Conservation (phyloP, 1,140 invertebrate genomes). For the Ceratina calcarata region DNA sequence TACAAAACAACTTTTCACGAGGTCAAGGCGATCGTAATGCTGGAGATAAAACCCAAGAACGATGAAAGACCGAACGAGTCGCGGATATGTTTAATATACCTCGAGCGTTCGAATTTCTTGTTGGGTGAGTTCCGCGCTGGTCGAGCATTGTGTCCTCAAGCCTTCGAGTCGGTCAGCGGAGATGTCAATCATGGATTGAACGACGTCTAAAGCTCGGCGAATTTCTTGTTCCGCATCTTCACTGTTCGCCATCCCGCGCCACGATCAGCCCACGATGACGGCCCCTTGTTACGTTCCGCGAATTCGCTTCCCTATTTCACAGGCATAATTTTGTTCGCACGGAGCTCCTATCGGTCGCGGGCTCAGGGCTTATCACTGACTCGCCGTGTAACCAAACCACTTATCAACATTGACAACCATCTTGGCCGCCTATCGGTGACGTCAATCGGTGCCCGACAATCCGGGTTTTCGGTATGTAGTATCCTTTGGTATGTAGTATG, state of each 20-base stretch:
- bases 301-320: constrained; percentile 48
- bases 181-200: constrained; percentile 97
- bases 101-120: constrained; percentile 96
- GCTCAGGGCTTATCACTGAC: constrained; percentile 58
- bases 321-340: constrained; percentile 54
- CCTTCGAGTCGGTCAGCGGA: constrained; percentile 95
- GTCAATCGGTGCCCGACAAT: constrained; percentile 64
- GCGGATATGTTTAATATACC: constrained; percentile 80
- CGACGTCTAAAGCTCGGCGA: constrained; percentile 82
- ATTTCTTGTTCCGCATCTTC: constrained; percentile 82
- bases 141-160: constrained; percentile 94
- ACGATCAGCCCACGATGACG: constrained; percentile 55
- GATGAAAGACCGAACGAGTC: neutral
- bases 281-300: constrained; percentile 63
- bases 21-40: constrained; percentile 16
- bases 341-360: constrained; percentile 11
- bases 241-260: constrained; percentile 78
- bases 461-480: constrained; percentile 26
- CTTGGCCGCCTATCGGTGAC: constrained; percentile 66
- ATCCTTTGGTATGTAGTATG: constrained; percentile 17
- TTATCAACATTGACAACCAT: constrained; percentile 69
- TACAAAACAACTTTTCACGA: constrained; percentile 20
- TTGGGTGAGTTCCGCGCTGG: constrained; percentile 94
- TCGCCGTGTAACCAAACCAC: constrained; percentile 66
- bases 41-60: neutral